Percentiles rank a stretch among this genome's conserved stretches.
phyloP scores from a whole-genome alignment of 2,888 invertebrate species.

The Chymomyza fuscimana region DNA sequence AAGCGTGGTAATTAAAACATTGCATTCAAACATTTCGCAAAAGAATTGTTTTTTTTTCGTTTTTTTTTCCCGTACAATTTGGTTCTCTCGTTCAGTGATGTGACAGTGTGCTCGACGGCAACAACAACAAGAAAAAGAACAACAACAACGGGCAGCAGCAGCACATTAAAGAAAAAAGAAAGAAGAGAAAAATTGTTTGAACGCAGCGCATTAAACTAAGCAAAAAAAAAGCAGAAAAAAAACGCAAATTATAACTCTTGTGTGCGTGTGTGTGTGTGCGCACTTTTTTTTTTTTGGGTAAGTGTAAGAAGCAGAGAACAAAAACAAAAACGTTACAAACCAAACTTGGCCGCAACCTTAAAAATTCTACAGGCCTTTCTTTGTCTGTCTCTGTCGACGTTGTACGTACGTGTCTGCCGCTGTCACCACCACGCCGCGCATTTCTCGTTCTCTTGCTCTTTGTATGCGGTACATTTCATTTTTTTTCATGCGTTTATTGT shows the following conservation, averaged over 20 bases:
- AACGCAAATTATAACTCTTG: neutral
- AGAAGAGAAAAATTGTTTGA: too few relatives aligned
- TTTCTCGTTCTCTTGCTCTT: neutral
- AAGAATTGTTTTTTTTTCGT: neutral
- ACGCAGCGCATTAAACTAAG: too few relatives aligned
- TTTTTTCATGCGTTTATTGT: constrained; percentile 7
- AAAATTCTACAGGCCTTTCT: neutral
- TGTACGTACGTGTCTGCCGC: constrained; percentile 16
- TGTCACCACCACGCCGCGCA: constrained; percentile 1
- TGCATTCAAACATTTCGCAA: constrained; percentile 5
- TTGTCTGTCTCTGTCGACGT: constrained; percentile 6
- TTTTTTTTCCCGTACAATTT: neutral
- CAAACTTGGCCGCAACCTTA: too few relatives aligned
- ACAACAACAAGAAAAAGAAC: neutral
- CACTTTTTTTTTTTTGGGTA: constrained; percentile 2
- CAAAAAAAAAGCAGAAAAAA: too few relatives aligned
- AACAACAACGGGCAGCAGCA: neutral
- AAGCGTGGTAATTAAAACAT: constrained; percentile 14
- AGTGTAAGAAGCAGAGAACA: constrained; percentile 4
- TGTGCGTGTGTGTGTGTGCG: neutral
- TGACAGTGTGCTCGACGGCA: neutral
- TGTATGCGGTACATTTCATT: neutral
- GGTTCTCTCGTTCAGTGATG: neutral
- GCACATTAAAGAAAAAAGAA: too few relatives aligned
- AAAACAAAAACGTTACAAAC: constrained; percentile 24